These are phyloP conservation scores for Mactromeris polynyma DNA, from an alignment of 2,888 invertebrate species.

Conservation along the genomic window DNA sequence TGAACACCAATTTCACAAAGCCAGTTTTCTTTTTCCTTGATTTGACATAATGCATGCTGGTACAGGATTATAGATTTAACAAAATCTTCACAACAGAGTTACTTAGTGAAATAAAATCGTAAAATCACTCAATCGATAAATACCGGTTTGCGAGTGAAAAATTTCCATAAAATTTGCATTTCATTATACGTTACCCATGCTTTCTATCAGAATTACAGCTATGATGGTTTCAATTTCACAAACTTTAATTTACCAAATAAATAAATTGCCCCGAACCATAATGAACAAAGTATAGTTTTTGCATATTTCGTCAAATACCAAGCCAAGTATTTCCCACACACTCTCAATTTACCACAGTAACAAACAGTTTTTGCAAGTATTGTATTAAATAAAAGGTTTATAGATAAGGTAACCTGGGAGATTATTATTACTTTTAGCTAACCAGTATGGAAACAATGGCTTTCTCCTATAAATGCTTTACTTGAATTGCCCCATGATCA, in stretches of 20 bases:
- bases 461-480: no score
- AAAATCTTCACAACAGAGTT: conserved; percentile 30
- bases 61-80: conserved; percentile 35
- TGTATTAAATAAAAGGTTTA: not conserved
- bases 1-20: conserved; percentile 44
- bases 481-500: no score
- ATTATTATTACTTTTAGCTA: not conserved
- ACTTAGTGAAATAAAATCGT: conserved; percentile 36
- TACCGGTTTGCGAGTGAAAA: conserved; percentile 16
- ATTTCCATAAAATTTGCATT: conserved; percentile 65
- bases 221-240: conserved; percentile 38
- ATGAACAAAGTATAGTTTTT: not conserved
- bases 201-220: conserved; percentile 4
- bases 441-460: not conserved
- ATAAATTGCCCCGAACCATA: conserved; percentile 22
- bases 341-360: not conserved
- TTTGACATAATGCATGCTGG: conserved; percentile 26
- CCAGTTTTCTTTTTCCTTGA: conserved; percentile 31
- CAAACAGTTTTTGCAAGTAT: not conserved
- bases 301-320: not conserved
- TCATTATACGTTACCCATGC: conserved; percentile 36
- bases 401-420: not conserved
- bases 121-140: conserved; percentile 28
- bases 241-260: conserved; percentile 33
- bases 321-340: not conserved